Percentiles rank a stretch among this genome's conserved stretches.
Evolutionary conservation across 2,888 invertebrate genomes (phyloP).

Genomic region (Mimas tiliae): DNA sequence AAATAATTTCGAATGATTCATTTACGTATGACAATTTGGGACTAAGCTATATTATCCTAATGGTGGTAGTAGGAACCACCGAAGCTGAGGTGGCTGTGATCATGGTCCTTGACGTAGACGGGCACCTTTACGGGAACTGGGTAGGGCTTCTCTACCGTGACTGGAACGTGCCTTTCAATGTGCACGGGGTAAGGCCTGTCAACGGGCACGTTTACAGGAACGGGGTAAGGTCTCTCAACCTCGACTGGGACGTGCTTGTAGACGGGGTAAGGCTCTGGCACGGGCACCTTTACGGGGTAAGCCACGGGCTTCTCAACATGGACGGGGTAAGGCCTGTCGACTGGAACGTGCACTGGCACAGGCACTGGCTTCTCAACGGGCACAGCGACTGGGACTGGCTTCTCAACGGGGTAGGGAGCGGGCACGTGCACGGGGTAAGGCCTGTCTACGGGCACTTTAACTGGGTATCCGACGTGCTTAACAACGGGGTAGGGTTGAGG

Average conservation of each 20-base stretch:
- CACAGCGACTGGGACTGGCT: slow-evolving; percentile 85
- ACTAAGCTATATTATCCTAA: slow-evolving; percentile 66
- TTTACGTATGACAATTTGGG: slow-evolving; percentile 57
- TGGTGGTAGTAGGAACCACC: slow-evolving; percentile 71
- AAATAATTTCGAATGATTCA: slow-evolving; percentile 58
- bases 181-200: slow-evolving; percentile 87
- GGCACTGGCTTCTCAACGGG: slow-evolving; percentile 87
- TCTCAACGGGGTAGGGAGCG: slow-evolving; percentile 85
- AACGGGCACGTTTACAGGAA: slow-evolving; percentile 88
- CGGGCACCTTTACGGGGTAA: slow-evolving; percentile 84
- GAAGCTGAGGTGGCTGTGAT: slow-evolving; percentile 46
- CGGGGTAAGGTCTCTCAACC: slow-evolving; percentile 86
- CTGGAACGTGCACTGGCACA: slow-evolving; percentile 86
- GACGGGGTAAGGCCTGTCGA: slow-evolving; percentile 86
- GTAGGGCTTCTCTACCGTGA: slow-evolving; percentile 82
- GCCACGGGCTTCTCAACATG: slow-evolving; percentile 80
- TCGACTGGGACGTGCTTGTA: slow-evolving; percentile 87
- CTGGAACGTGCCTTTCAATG: slow-evolving; percentile 76
- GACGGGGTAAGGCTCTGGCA: slow-evolving; percentile 86
- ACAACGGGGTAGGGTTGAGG: slow-evolving; percentile 90
- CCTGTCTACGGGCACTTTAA: slow-evolving; percentile 88
- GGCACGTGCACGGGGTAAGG: slow-evolving; percentile 89
- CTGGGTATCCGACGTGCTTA: slow-evolving; percentile 86
- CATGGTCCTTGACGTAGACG: slow-evolving; percentile 61
- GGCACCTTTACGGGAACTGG: slow-evolving; percentile 85